Percentiles rank a stretch among this genome's conserved stretches.
phyloP scores from a whole-genome alignment of 1,140 invertebrate genomes.

The Drosophila bocki region DNA sequence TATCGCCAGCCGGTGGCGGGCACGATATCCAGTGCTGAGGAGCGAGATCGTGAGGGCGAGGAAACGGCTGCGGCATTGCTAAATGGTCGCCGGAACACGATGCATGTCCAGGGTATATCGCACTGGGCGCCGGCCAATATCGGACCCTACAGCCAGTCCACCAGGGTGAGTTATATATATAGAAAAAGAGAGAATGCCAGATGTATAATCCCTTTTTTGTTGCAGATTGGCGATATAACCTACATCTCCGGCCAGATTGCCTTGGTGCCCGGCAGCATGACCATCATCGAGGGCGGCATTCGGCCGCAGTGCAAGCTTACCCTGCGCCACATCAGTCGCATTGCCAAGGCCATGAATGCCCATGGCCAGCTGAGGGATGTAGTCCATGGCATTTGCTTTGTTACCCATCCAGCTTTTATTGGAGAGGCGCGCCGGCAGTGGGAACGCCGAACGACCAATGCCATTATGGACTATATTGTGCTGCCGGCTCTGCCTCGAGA shows the following conservation, averaged over 20 bases:
- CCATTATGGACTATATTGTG: constrained; percentile 94
- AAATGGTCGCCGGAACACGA: constrained; percentile 86
- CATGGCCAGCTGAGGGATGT: constrained; percentile 91
- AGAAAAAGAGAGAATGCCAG: rapidly evolving
- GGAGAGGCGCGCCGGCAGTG: constrained; percentile 91
- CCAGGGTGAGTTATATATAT: constrained; percentile 86
- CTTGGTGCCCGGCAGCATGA: constrained; percentile 93
- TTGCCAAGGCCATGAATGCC: constrained; percentile 92
- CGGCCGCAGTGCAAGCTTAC: constrained; percentile 92
- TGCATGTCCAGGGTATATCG: constrained; percentile 97
- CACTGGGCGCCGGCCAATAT: constrained; percentile 98
- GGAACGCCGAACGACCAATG: constrained; percentile 93
- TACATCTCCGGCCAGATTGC: constrained; percentile 96
- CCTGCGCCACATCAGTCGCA: constrained; percentile 92
- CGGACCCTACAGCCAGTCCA: constrained; percentile 97
- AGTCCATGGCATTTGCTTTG: constrained; percentile 93
- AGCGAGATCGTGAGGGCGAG: constrained; percentile 46
- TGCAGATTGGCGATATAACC: constrained; percentile 90
- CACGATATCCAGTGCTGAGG: constrained; percentile 50
- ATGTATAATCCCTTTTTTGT: neutral
- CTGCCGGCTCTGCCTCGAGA: constrained; percentile 91
- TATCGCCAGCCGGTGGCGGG: constrained; percentile 85
- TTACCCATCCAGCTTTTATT: constrained; percentile 90
- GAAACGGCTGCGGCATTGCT: constrained; percentile 50
- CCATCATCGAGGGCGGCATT: constrained; percentile 89